Percentiles rank a stretch among this genome's conserved stretches.
Evolutionary conservation across 2,888 invertebrate species (phyloP).

Genomic region (Ametastegia equiseti): DNA sequence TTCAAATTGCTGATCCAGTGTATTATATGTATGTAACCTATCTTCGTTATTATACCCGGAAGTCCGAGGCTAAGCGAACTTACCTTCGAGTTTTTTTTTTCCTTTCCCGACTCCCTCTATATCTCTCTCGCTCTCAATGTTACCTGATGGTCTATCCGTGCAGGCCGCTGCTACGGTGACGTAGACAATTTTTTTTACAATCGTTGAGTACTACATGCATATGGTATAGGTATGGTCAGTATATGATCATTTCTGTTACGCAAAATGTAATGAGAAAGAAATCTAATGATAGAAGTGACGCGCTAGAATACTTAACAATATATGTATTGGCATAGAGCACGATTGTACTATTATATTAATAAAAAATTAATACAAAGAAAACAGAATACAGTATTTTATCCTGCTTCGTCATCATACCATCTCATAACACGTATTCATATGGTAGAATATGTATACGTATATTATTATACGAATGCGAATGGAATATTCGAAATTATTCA

Average conservation of each 20-base stretch:
- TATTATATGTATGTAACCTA: too few species aligned
- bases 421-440: neutral
- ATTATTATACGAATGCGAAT: neutral
- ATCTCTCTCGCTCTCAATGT: neutral
- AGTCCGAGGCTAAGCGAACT: neutral
- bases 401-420: too few species aligned
- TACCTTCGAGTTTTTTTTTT: constrained; percentile 7
- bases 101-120: too few species aligned
- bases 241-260: neutral
- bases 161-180: neutral
- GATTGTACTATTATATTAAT: neutral
- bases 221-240: neutral
- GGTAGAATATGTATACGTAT: neutral
- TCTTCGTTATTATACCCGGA: constrained; percentile 28
- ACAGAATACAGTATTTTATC: too few species aligned
- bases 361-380: neutral
- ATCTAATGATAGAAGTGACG: constrained; percentile 27
- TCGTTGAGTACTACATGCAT: neutral
- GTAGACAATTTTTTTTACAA: neutral
- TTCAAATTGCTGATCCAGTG: too few species aligned
- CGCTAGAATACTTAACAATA: neutral
- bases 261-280: neutral
- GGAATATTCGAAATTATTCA: neutral
- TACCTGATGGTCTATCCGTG: neutral
- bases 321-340: neutral